Percentiles rank a stretch among this genome's conserved stretches.
phyloP scores from a whole-genome alignment of 2,888 invertebrate species.

The Zaprionus lineosus region DNA sequence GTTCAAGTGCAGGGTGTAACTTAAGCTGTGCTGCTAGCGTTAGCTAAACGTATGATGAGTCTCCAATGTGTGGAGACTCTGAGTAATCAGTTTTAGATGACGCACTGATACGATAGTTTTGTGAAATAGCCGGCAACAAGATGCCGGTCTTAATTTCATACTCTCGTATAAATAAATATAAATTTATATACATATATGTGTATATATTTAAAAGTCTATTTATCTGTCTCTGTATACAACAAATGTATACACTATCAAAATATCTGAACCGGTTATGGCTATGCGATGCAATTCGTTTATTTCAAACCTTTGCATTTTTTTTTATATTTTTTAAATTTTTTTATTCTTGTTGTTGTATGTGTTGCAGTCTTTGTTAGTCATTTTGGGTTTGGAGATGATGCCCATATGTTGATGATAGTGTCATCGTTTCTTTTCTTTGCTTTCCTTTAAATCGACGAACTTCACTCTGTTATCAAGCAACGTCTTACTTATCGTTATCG shows the following conservation, averaged over 20 bases:
- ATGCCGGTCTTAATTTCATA: conserved; percentile 21
- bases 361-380: too few species aligned
- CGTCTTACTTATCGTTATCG: too few species aligned
- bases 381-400: neutral
- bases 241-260: neutral
- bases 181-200: neutral
- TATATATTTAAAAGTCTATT: neutral
- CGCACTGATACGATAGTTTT: conserved; percentile 13
- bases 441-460: neutral
- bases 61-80: too few species aligned
- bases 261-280: too few species aligned
- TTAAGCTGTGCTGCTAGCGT: too few species aligned
- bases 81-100: conserved; percentile 30
- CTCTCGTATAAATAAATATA: conserved; percentile 11
- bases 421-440: too few species aligned
- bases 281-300: too few species aligned
- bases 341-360: too few species aligned
- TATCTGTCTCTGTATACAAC: neutral
- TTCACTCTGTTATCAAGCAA: too few species aligned
- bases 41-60: too few species aligned
- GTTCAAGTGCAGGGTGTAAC: conserved; percentile 7
- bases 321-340: too few species aligned
- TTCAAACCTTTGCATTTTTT: too few species aligned
- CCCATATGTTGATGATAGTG: neutral
- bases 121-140: conserved; percentile 20